Conservation (phyloP, 2,888 invertebrate genomes). For the Cyaniris semiargus region DNA sequence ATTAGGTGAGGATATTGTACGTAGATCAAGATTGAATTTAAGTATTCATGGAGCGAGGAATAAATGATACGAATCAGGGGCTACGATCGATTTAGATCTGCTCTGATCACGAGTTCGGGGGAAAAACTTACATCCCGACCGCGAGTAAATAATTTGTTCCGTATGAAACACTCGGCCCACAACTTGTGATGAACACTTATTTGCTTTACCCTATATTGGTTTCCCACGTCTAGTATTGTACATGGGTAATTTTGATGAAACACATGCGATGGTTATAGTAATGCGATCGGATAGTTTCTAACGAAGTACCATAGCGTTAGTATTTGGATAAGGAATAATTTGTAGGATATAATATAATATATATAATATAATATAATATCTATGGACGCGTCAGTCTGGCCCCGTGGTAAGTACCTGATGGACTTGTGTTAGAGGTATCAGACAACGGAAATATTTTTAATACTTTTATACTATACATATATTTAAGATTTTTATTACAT, state of each 20-base stretch:
- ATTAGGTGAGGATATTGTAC: conserved; percentile 58
- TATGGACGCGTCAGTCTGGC: no score
- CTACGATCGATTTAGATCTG: conserved; percentile 63
- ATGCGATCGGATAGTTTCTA: neutral
- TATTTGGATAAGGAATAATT: no score
- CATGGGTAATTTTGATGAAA: neutral
- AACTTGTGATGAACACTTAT: conserved; percentile 24
- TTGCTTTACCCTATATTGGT: conserved; percentile 18
- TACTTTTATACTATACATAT: no score
- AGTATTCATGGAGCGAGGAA: conserved; percentile 72
- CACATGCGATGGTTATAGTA: neutral
- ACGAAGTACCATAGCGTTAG: neutral
- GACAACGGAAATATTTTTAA: no score
- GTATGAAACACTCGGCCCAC: conserved; percentile 29
- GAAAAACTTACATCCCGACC: conserved; percentile 40
- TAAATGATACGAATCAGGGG: conserved; percentile 64
- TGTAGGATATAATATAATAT: no score
- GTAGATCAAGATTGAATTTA: conserved; percentile 65
- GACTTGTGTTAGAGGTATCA: no score
- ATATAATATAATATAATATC: no score
- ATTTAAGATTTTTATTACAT: no score
- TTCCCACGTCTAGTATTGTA: neutral
- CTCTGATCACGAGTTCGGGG: conserved; percentile 62
- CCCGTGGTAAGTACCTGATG: no score
- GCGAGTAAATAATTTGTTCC: conserved; percentile 34